Base-by-base conservation (phyloP, 2,113 vertebrate species). In the Nematolebias whitei region DNA sequence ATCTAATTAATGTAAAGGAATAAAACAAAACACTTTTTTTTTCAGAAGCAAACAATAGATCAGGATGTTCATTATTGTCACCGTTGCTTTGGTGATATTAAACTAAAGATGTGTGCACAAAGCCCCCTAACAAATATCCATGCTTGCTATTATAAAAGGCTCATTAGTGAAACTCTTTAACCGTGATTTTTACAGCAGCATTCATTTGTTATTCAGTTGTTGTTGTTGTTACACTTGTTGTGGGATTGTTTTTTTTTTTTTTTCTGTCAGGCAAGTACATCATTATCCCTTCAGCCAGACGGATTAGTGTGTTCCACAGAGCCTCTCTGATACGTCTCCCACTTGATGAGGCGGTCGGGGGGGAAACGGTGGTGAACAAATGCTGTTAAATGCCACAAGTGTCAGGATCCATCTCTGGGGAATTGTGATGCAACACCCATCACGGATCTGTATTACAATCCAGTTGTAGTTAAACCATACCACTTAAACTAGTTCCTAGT, bases 281-380 rank as follows among this genome's bases (percentile, higher is more conserved):
- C 77, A 85, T 89, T 88, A 85, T 87, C 81, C 79, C 62, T 67
- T 87, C 78, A 74, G 72, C 68, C 80, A 68, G 83, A 76, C n/a
- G 60, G 83, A 89, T 89, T 83, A 88, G 69, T 50, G 77, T 68
- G 71, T 76, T 75, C 74, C 68, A 35, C 52, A 26, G 61, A 57
- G 72, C 60, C 61, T 80, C 69, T 62, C 60, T 18, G n/a, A 67
- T 80, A 65, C 61, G 48, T 74, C 61, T 83, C 26, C 59, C 64
- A 69, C 39, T 63, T 76, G 80, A 84, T 86, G 80, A 86, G 79
- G 66, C 60, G 62, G 40, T 63, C 18, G 51, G 51, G 66, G 48
- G 51, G 66, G 55, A 76, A 59, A 63, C 16, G 10, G 45, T 35
- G 11, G 61, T 23, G 60, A 79, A 78, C 66, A 77, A 84, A 79